Conservation (phyloP, 2,888 invertebrate genomes). For the Ormyrus labotus region DNA sequence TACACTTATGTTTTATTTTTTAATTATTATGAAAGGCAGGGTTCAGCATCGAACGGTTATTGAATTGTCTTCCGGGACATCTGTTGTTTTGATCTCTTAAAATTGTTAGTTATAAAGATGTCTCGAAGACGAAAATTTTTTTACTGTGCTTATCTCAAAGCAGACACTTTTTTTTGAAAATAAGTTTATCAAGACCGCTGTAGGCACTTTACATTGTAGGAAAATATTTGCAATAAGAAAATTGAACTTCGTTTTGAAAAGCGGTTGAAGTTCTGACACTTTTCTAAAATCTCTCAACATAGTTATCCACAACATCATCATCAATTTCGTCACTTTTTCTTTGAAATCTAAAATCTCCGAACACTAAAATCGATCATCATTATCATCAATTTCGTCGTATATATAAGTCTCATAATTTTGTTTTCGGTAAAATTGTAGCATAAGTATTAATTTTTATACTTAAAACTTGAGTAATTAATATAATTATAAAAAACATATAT, state of each 20-base stretch:
- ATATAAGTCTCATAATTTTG: slow-evolving; percentile 32
- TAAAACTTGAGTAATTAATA: slow-evolving; percentile 42
- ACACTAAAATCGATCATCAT: slow-evolving; percentile 16
- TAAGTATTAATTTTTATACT: slow-evolving; percentile 31
- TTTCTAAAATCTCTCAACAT: too few species aligned
- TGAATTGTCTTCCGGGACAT: background rate
- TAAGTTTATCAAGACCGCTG: background rate
- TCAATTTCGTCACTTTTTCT: too few species aligned
- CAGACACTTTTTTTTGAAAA: background rate
- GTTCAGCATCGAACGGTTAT: too few species aligned
- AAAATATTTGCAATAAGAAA: too few species aligned
- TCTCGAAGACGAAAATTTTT: background rate
- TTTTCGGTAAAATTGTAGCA: background rate
- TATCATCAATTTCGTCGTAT: slow-evolving; percentile 45
- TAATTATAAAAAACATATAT: slow-evolving; percentile 35
- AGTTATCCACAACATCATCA: too few species aligned
- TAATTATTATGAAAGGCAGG: too few species aligned
- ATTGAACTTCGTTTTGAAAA: too few species aligned
- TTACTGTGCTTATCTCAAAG: slow-evolving; percentile 20
- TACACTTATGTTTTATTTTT: too few species aligned
- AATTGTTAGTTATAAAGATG: slow-evolving; percentile 6
- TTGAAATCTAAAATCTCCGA: too few species aligned
- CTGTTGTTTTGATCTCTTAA: slow-evolving; percentile 36
- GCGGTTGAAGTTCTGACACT: too few species aligned
- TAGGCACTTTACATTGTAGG: background rate